These are phyloP conservation scores for Drosophila formosana DNA, from an alignment of 2,888 invertebrate species.

Conservation along the genomic window DNA sequence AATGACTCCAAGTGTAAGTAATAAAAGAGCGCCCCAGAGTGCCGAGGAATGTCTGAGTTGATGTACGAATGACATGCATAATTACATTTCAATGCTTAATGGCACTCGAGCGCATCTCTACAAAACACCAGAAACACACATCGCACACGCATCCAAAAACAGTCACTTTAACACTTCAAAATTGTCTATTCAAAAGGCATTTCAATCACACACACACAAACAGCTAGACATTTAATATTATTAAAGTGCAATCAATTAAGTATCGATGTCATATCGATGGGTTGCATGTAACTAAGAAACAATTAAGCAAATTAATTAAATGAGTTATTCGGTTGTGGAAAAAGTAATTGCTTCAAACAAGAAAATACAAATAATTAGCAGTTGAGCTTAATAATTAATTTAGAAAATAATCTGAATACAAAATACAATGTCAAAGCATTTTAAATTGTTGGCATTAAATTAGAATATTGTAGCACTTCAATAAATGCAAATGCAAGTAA, in stretches of 20 bases:
- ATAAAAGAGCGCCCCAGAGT: conserved; percentile 37
- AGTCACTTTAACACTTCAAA: conserved; percentile 36
- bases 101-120: conserved; percentile 27
- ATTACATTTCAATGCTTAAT: conserved; percentile 55
- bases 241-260: neutral
- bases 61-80: conserved; percentile 58
- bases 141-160: conserved; percentile 9
- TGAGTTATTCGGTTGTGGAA: neutral
- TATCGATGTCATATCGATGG: neutral
- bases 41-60: conserved; percentile 58
- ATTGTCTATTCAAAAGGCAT: neutral
- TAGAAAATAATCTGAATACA: neutral
- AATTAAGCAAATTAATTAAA: neutral
- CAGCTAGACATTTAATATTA: neutral
- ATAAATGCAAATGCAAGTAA: too few relatives aligned
- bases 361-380: neutral
- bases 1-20: conserved; percentile 39
- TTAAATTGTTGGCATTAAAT: neutral
- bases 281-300: neutral
- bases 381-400: too few relatives aligned
- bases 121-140: neutral
- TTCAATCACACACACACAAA: neutral
- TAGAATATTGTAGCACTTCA: too few relatives aligned
- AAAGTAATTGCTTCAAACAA: neutral
- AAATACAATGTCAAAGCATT: neutral